Conservation (phyloP, 2,888 invertebrate genomes). For the Synanthedon tipuliformis region DNA sequence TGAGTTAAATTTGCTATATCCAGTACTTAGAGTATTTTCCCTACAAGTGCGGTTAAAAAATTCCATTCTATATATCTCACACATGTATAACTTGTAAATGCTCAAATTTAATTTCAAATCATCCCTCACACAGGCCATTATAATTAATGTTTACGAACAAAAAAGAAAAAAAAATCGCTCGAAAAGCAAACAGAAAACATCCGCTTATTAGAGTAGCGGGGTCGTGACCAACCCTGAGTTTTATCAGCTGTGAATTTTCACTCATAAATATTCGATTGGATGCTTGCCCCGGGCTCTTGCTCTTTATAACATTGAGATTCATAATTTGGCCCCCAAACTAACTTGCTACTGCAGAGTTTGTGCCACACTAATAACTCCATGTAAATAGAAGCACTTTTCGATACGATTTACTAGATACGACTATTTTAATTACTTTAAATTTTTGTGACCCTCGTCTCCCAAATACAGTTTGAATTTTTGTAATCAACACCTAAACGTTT, state of each 20-base stretch:
- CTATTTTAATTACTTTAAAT: too few relatives aligned
- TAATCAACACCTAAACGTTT: too few relatives aligned
- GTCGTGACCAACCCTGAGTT: constrained; percentile 19
- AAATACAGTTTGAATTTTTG: too few relatives aligned
- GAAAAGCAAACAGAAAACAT: constrained; percentile 19
- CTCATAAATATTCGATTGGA: constrained; percentile 64
- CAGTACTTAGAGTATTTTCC: neutral
- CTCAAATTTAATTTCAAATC: neutral
- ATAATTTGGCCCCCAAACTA: constrained; percentile 49
- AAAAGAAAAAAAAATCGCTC: constrained; percentile 1
- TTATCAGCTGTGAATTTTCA: constrained; percentile 60
- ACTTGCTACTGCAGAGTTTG: constrained; percentile 32
- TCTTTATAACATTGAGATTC: constrained; percentile 52
- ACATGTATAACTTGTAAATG: neutral
- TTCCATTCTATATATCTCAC: neutral
- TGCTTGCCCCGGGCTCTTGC: constrained; percentile 22
- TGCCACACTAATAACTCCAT: constrained; percentile 29
- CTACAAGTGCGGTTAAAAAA: neutral
- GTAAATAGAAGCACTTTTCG: constrained; percentile 5
- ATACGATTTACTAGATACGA: too few relatives aligned
- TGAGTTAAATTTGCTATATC: neutral
- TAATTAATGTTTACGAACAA: neutral
- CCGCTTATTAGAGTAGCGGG: constrained; percentile 29
- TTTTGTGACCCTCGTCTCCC: too few relatives aligned
- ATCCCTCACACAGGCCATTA: neutral